Conservation (phyloP, 2,888 invertebrate species). For the Stegophylla sp. region DNA sequence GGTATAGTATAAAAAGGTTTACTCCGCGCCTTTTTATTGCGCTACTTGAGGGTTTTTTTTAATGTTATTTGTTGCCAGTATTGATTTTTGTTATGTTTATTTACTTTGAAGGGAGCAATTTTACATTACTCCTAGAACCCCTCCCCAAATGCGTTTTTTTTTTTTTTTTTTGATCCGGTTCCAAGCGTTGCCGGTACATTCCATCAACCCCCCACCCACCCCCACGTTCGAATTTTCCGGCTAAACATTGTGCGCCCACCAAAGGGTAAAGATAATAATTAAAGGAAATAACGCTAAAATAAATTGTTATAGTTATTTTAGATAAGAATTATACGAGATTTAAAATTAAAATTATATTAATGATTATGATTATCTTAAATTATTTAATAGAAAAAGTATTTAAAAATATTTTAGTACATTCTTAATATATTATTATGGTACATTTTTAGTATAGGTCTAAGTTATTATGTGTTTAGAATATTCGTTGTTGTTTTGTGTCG, state of each 20-base stretch:
- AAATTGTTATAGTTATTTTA: constrained; percentile 59
- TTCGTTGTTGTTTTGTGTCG: constrained; percentile 56
- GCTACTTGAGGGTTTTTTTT: constrained; percentile 58
- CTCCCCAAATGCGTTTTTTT: constrained; percentile 19
- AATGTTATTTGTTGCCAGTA: constrained; percentile 59
- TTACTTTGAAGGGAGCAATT: constrained; percentile 56
- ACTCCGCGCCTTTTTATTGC: constrained; percentile 51
- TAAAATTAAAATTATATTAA: constrained; percentile 59
- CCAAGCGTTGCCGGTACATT: constrained; percentile 57
- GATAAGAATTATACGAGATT: constrained; percentile 58
- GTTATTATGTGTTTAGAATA: constrained; percentile 57
- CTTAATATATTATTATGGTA: constrained; percentile 51
- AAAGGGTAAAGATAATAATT: constrained; percentile 58
- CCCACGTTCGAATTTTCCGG: constrained; percentile 57
- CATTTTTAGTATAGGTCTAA: constrained; percentile 56
- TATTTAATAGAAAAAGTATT: constrained; percentile 58
- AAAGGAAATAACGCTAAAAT: constrained; percentile 56
- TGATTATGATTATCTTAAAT: constrained; percentile 53
- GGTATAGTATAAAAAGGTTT: constrained; percentile 53
- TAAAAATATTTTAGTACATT: constrained; percentile 58
- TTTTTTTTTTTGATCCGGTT: constrained; percentile 48
- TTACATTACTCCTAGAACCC: constrained; percentile 26
- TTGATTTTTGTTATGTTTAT: constrained; percentile 58
- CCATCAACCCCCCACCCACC: constrained; percentile 36
- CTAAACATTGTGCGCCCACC: constrained; percentile 59